Conservation (phyloP, 2,797 vertebrate species). For the Peromyscus nudipes region DNA sequence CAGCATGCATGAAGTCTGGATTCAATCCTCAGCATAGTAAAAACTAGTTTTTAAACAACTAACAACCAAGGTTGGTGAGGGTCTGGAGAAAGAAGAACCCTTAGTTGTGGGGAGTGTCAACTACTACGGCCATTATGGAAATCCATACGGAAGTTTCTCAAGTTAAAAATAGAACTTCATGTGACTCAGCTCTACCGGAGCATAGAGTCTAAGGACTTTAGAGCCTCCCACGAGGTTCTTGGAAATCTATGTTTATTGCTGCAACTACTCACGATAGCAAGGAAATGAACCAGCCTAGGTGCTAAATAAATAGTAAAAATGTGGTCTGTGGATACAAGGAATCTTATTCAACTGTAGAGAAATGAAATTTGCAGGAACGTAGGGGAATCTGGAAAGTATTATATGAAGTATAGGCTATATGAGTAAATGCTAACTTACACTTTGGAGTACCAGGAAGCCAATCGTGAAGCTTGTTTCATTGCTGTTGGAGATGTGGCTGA, state of each 20-base stretch:
- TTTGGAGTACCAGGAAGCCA: neutral
- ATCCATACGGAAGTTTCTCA: neutral
- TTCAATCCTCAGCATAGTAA: neutral
- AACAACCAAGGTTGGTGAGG: neutral
- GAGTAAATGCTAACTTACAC: conserved; percentile 21
- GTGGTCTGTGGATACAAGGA: neutral
- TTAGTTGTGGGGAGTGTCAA: neutral
- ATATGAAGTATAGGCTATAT: neutral
- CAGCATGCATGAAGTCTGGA: neutral
- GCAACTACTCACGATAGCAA: neutral
- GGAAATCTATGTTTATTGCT: neutral
- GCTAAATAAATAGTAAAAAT: neutral
- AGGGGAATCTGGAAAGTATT: neutral
- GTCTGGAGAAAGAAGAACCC: neutral
- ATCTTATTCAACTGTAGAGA: neutral
- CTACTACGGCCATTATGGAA: neutral
- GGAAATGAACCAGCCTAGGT: neutral
- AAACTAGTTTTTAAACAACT: neutral
- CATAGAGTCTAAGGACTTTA: neutral
- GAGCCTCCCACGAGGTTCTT: neutral
- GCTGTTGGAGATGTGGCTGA: neutral
- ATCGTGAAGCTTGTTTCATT: neutral
- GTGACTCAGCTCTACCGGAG: neutral
- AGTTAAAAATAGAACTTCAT: neutral
- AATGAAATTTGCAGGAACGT: neutral